A percentile compares a stretch with the other conserved stretches of the same genome.
Evolutionary conservation across 2,888 invertebrate genomes (phyloP).

Genomic region (Pelosia muscerda): DNA sequence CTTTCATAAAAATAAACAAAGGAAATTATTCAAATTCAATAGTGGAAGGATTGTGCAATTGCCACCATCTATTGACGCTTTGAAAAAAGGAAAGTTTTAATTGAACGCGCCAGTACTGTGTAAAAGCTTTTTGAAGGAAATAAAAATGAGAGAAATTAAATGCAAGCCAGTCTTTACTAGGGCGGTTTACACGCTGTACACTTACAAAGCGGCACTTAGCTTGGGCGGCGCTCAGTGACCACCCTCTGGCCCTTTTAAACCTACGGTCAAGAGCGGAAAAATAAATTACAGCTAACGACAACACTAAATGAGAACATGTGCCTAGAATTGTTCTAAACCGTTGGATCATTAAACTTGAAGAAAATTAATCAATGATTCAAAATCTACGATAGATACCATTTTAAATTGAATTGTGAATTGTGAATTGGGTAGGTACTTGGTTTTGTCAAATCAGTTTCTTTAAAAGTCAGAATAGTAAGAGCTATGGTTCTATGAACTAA

Average conservation of each 20-base stretch:
- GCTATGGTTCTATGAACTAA: not conserved
- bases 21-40: conserved; percentile 8
- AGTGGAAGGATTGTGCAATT: conserved; percentile 44
- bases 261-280: conserved; percentile 57
- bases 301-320: conserved; percentile 44
- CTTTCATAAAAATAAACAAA: not conserved
- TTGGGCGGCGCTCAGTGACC: conserved; percentile 64
- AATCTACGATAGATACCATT: too few species aligned
- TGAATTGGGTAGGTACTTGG: not conserved
- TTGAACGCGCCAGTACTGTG: conserved; percentile 69
- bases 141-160: conserved; percentile 66
- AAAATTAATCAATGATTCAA: not conserved
- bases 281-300: conserved; percentile 60
- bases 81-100: conserved; percentile 65
- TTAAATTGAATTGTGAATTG: not conserved
- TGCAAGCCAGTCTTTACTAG: conserved; percentile 63
- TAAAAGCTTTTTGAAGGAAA: conserved; percentile 76
- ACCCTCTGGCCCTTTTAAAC: conserved; percentile 57
- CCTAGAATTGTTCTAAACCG: conserved; percentile 19
- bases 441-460: not conserved
- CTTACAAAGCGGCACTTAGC: conserved; percentile 74
- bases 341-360: not conserved
- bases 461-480: not conserved
- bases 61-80: conserved; percentile 59
- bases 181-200: conserved; percentile 67